Base-by-base conservation (phyloP, 2,888 invertebrate species). In the Leptodirus hochenwartii region DNA sequence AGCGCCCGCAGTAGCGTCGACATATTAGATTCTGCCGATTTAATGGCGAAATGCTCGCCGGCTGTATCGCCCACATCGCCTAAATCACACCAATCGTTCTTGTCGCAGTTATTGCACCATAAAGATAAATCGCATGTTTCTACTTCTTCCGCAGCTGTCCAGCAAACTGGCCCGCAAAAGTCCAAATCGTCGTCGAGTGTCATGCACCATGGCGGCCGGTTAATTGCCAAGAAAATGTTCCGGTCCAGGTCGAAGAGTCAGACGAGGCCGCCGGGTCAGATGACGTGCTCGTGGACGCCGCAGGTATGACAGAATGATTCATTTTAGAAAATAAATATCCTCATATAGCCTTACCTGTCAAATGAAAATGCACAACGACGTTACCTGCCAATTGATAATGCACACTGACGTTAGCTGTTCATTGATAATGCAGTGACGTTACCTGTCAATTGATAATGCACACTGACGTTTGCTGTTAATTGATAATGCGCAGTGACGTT, bases 151-250 rank as follows among this genome's bases (percentile, higher is more conserved):
- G 20, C n/a, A 8, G n/a, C n/a, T n/a, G 20, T 8, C 20, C 8
- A 20, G 20, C n/a, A 20, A 8, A 20, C 8, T n/a, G 20, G 20
- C n/a, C 84, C 84, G 84, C 82, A 84, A 69, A 85, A 84, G 62
- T 84, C 82, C 47, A 81, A 84, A 55, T 82, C 82, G 15, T 79
- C 81, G 42, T 79, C 81, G 50, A 81, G 79, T 59, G 81, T 84
- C 52, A 77, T 82, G 51, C 79, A 80, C 43, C 66, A 66, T 43
- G 64, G 66, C 26, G 62, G 65, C 42, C 53, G 64, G 52, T 69
- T 79, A 53, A 79, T 84, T 43, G 72, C 81, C 49, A 80, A 78
- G 60, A 77, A 78, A 54, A 74, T 87, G 49, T 85, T 81, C 73
- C 69, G 77, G 48, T 74, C 79, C 41, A 63, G 87, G 46, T 81